Conservation (phyloP, 2,113 vertebrate genomes). For the Notechis scutatus region DNA sequence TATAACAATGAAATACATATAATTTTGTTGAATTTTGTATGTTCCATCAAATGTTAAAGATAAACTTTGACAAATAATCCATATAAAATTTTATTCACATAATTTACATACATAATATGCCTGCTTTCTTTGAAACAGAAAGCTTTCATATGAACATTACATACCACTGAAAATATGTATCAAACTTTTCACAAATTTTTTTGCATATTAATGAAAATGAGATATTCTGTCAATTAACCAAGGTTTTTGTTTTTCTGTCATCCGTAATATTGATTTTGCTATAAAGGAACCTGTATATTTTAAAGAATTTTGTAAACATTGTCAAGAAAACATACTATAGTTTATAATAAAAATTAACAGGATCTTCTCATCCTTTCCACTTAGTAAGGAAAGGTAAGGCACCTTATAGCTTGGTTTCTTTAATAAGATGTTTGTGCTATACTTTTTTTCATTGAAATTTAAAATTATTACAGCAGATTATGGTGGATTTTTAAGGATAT, state of each 20-base stretch:
- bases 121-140: slow-evolving; percentile 67
- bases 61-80: slow-evolving; percentile 3
- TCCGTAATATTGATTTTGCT: slow-evolving; percentile 30
- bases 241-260: slow-evolving; percentile 12
- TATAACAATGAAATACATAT: background rate
- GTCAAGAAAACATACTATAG: slow-evolving; percentile 40
- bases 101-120: slow-evolving; percentile 63
- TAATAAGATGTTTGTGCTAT: slow-evolving; percentile 40
- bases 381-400: slow-evolving; percentile 53
- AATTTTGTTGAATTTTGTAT: background rate
- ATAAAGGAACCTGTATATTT: slow-evolving; percentile 3
- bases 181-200: slow-evolving; percentile 44
- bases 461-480: slow-evolving; percentile 39
- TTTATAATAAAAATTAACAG: slow-evolving; percentile 34
- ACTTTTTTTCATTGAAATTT: slow-evolving; percentile 23
- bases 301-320: background rate
- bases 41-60: background rate
- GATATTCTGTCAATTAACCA: background rate
- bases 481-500: background rate
- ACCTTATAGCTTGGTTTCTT: slow-evolving; percentile 32
- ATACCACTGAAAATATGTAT: slow-evolving; percentile 23
- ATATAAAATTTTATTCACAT: slow-evolving; percentile 75
- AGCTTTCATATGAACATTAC: slow-evolving; percentile 48
- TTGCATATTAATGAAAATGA: slow-evolving; percentile 38
- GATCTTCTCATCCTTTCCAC: slow-evolving; percentile 25